These are phyloP conservation scores for Prunella himalayana DNA, from an alignment of 2,113 vertebrate species.

Conservation along the genomic window DNA sequence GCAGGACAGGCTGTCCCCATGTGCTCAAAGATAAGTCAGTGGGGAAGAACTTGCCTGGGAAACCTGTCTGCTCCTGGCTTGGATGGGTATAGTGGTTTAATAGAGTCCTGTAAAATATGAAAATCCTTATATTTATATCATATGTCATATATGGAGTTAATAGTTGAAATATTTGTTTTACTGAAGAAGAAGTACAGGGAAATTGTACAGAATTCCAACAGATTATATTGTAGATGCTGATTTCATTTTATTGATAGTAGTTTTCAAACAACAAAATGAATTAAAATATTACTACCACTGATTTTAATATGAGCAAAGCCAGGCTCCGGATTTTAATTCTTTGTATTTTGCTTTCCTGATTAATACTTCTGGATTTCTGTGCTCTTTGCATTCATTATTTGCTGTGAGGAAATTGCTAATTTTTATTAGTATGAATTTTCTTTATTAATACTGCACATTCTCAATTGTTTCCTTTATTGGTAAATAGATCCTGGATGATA, in stretches of 20 bases:
- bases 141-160: not conserved
- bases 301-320: conserved; percentile 10
- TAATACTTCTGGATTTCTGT: conserved; percentile 18
- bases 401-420: conserved; percentile 1
- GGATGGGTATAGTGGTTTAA: not conserved
- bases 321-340: conserved; percentile 5
- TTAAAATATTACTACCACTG: not conserved
- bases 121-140: not conserved
- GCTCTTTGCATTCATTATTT: not conserved
- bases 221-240: not conserved
- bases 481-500: not conserved
- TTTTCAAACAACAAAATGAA: not conserved
- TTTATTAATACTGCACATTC: conserved; percentile 2
- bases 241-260: not conserved
- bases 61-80: not conserved
- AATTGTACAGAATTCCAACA: not conserved
- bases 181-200: not conserved
- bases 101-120: not conserved
- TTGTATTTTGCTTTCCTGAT: conserved; percentile 7
- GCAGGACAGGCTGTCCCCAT: not conserved
- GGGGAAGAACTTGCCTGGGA: not conserved
- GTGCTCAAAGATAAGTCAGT: not conserved
- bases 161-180: not conserved
- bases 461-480: conserved; percentile 5
- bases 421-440: conserved; percentile 14